Conservation (phyloP, 2,797 vertebrate species). For the Fistularia commersonii region DNA sequence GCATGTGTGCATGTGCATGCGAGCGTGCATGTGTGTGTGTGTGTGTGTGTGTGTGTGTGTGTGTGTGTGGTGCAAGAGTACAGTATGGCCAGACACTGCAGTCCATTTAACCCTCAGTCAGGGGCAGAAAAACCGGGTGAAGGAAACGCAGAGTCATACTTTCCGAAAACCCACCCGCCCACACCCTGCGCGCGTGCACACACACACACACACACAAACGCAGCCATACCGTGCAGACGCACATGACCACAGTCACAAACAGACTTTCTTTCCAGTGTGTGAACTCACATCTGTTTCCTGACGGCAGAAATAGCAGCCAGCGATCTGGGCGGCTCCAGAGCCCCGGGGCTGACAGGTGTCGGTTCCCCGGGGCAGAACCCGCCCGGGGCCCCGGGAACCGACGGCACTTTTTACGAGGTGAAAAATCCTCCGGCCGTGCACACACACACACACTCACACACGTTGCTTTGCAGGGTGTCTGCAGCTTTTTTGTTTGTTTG, state of each 20-base stretch:
- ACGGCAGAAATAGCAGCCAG: slow-evolving; percentile 79
- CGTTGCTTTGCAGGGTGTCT: too few species aligned
- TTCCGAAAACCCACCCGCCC: slow-evolving; percentile 79
- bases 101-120: slow-evolving; percentile 66
- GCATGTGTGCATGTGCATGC: background rate
- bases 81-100: slow-evolving; percentile 55
- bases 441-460: slow-evolving; percentile 26
- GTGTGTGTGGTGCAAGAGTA: slow-evolving; percentile 42
- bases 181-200: slow-evolving; percentile 63
- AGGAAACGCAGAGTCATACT: slow-evolving; percentile 81
- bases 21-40: slow-evolving; percentile 4
- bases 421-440: slow-evolving; percentile 32
- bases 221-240: slow-evolving; percentile 74
- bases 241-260: slow-evolving; percentile 78
- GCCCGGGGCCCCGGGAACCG: too few species aligned
- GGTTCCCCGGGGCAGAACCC: slow-evolving; percentile 21
- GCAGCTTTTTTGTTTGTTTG: background rate
- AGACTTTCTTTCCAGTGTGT: slow-evolving; percentile 80
- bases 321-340: slow-evolving; percentile 45
- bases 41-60: slow-evolving; percentile 17
- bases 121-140: slow-evolving; percentile 62
- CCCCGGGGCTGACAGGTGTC: slow-evolving; percentile 73
- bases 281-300: slow-evolving; percentile 86
- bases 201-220: slow-evolving; percentile 49
- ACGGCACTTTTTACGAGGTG: slow-evolving; percentile 18